Evolutionary conservation across 2,797 vertebrate species (phyloP).

Genomic region (Emys orbicularis): DNA sequence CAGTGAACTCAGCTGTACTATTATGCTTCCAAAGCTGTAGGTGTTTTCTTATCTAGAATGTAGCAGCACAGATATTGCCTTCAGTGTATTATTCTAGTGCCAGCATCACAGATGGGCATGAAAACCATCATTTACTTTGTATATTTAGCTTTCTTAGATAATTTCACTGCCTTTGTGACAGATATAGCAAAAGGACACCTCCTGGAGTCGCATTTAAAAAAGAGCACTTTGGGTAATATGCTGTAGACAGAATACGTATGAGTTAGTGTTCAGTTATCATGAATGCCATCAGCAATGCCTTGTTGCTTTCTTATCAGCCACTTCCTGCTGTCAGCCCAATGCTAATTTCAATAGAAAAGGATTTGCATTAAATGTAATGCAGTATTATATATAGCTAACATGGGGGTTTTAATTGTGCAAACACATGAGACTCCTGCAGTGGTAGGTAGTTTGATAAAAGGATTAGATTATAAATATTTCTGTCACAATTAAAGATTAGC

Average conservation of each 20-base stretch:
- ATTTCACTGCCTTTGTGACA: slow-evolving; percentile 68
- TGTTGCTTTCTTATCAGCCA: slow-evolving; percentile 86
- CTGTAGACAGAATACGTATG: slow-evolving; percentile 78
- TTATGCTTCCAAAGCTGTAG: slow-evolving; percentile 56
- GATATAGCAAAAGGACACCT: slow-evolving; percentile 62
- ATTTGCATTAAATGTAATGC: slow-evolving; percentile 87
- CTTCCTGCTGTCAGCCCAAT: slow-evolving; percentile 86
- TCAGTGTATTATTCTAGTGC: slow-evolving; percentile 61
- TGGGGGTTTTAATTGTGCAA: slow-evolving; percentile 87
- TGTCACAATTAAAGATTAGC: slow-evolving; percentile 84
- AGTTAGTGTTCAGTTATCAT: slow-evolving; percentile 81
- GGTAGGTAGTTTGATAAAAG: slow-evolving; percentile 86
- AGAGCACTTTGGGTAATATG: slow-evolving; percentile 74
- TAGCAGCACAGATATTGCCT: slow-evolving; percentile 16
- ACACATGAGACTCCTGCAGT: slow-evolving; percentile 85
- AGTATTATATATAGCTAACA: slow-evolving; percentile 81
- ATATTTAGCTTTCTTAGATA: slow-evolving; percentile 70
- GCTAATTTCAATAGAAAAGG: slow-evolving; percentile 86
- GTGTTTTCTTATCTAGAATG: slow-evolving; percentile 46
- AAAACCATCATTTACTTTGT: slow-evolving; percentile 66
- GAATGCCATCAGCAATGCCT: slow-evolving; percentile 88
- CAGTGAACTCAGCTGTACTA: slow-evolving; percentile 34
- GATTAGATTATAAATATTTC: slow-evolving; percentile 89
- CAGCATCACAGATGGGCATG: slow-evolving; percentile 55
- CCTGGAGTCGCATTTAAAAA: slow-evolving; percentile 70